These are phyloP conservation scores for Pantherophis vulpinus DNA, from an alignment of 2,797 vertebrate species.

Conservation along the genomic window DNA sequence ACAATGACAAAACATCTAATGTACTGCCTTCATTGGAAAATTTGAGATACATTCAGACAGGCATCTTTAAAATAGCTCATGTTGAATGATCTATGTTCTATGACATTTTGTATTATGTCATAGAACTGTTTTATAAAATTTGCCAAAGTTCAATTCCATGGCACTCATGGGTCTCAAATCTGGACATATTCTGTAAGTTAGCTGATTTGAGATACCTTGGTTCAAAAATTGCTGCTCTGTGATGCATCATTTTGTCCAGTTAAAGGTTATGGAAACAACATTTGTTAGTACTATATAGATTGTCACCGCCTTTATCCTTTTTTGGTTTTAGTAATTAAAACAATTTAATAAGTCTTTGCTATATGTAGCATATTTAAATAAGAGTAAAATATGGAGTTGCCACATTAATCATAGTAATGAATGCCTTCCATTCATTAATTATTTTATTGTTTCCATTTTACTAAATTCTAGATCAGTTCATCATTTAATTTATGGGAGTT, in stretches of 20 bases:
- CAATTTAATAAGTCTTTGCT: background rate
- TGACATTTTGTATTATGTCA: background rate
- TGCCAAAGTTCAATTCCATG: background rate
- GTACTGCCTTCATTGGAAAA: background rate
- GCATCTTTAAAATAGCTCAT: background rate
- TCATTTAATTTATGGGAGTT: background rate
- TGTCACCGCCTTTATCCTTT: background rate
- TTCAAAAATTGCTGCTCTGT: too few species aligned
- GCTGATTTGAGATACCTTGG: background rate
- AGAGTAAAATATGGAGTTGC: background rate
- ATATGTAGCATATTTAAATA: background rate
- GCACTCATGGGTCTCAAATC: background rate
- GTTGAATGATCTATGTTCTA: background rate
- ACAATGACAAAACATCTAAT: background rate
- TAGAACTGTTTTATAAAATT: background rate
- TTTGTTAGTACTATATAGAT: background rate
- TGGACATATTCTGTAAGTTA: background rate
- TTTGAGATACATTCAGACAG: background rate
- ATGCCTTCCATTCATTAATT: background rate
- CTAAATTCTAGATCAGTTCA: background rate
- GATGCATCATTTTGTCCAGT: background rate
- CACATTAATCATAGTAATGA: background rate
- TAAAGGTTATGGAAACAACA: background rate
- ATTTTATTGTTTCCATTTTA: background rate
- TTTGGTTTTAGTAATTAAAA: background rate